Percentiles rank a stretch among this genome's conserved stretches.
Evolutionary conservation across 2,797 vertebrate genomes (phyloP).

Genomic region (Babyrousa celebensis): DNA sequence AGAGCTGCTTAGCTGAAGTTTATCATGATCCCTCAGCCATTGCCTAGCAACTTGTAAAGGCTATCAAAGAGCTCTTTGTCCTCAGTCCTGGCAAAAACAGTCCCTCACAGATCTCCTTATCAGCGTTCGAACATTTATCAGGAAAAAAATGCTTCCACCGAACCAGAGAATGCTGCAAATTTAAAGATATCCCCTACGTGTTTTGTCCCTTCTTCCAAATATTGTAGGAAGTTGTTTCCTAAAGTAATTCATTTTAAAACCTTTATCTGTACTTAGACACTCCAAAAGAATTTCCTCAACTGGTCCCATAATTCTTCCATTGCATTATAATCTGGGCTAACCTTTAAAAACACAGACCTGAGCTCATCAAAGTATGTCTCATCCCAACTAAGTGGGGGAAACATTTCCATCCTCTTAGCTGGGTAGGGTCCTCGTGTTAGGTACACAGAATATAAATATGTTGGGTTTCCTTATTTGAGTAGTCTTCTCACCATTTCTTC

Average conservation of each 20-base stretch:
- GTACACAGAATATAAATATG: not conserved
- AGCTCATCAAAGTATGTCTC: not conserved
- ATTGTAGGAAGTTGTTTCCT: slow-evolving; percentile 54
- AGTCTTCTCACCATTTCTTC: not conserved
- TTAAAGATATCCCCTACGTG: slow-evolving; percentile 65
- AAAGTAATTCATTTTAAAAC: not conserved
- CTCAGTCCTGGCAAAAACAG: slow-evolving; percentile 91
- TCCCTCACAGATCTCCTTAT: slow-evolving; percentile 92
- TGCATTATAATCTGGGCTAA: slow-evolving; percentile 24
- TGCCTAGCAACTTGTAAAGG: slow-evolving; percentile 94
- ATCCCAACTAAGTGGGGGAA: slow-evolving; percentile 15
- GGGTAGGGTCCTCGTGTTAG: not conserved
- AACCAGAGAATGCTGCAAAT: slow-evolving; percentile 38
- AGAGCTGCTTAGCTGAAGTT: slow-evolving; percentile 94
- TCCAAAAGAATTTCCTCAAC: slow-evolving; percentile 23
- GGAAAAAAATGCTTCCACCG: slow-evolving; percentile 83
- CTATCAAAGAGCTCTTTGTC: slow-evolving; percentile 95
- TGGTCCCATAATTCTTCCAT: not conserved
- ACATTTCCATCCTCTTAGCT: not conserved
- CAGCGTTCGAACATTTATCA: slow-evolving; percentile 89
- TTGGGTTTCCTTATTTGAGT: not conserved
- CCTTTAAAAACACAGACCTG: not conserved
- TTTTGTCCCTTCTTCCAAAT: slow-evolving; percentile 17
- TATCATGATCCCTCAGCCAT: slow-evolving; percentile 94
- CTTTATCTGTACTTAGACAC: slow-evolving; percentile 46